Evolutionary conservation across 1,140 invertebrate species (phyloP), one percentile per base, ranked within the genome.

Genomic region (Arctopsyche grandis): DNA sequence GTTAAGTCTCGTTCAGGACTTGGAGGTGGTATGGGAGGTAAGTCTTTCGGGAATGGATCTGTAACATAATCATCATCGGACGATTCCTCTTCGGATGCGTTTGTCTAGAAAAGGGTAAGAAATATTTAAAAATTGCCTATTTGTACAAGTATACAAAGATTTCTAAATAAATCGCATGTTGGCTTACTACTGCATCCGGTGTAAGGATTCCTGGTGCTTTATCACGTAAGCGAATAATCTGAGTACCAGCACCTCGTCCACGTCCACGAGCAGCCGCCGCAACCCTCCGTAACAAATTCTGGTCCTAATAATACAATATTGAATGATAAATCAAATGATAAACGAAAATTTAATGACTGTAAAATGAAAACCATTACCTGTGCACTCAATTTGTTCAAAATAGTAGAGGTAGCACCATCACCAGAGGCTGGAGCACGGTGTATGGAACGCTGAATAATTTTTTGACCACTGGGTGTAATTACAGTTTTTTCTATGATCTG

Each of bases 1-100:
- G 91, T 91, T 48, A 94, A 91, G 48, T 92, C 90, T 29, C 91
- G 87, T 4, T 91, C 90, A 29, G 93, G 92, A 84, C 91, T 92
- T 0, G 92, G 90, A 0, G 92, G 90, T 80, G 90, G 89, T 26
- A 92, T 86, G 4, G 90, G 86, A 44, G 90, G 90, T n/a, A 91
- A 85, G 12, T 91, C 90, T 3, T 85, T 84, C 0, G 91, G 90
- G 85, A 91, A 90, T 66, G 90, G 89, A 82, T 90, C 90, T 22
- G 90, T 87, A 38, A 91, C 38, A 60, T 80, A 82, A 43, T 82
- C 79, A 56, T 80, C 79, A 46, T 82, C 81, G 0, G 81, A 82
- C 3, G 77, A 60, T 52, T 82, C 81, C 9, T 43, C 79, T 43
- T 79, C 77, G 5, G 79, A 79, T 16, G 21, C 77, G 56, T 77